Conservation (phyloP, 2,797 vertebrate genomes). For the Serranus cabrilla region DNA sequence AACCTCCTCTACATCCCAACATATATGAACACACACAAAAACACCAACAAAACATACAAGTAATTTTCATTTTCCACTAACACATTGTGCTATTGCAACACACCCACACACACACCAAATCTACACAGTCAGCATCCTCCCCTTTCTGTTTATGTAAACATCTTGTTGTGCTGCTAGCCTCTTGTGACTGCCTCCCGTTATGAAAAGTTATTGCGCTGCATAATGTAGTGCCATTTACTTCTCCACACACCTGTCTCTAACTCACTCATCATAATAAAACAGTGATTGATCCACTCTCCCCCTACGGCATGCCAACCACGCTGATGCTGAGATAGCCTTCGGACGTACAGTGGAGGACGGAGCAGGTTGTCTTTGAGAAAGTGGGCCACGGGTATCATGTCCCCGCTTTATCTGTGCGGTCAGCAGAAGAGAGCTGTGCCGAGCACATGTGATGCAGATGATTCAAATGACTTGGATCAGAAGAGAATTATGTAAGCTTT, state of each 20-base stretch:
- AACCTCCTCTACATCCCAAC: constrained; percentile 10
- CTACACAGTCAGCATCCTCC: constrained; percentile 73
- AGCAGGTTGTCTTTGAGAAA: constrained; percentile 67
- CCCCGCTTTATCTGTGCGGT: constrained; percentile 43
- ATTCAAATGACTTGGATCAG: neutral
- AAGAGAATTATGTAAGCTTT: neutral
- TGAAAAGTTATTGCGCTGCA: constrained; percentile 77
- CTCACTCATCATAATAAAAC: constrained; percentile 71
- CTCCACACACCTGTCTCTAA: constrained; percentile 47
- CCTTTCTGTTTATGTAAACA: constrained; percentile 73
- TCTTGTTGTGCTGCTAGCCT: constrained; percentile 62
- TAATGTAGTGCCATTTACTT: constrained; percentile 71
- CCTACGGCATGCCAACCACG: neutral
- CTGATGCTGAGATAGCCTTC: constrained; percentile 57
- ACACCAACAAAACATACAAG: neutral
- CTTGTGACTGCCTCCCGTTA: constrained; percentile 58
- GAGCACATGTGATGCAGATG: constrained; percentile 27
- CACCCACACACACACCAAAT: constrained; percentile 31
- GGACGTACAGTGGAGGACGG: constrained; percentile 9
- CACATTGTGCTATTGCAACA: constrained; percentile 7
- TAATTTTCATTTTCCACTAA: constrained; percentile 13
- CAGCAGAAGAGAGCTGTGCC: constrained; percentile 39
- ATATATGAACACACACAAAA: neutral
- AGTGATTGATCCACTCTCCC: constrained; percentile 60
- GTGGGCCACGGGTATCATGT: constrained; percentile 60